A percentile compares a stretch with the other conserved stretches of the same genome.
Evolutionary conservation across 1,140 invertebrate species (phyloP).

Genomic region (Drosophila varians): DNA sequence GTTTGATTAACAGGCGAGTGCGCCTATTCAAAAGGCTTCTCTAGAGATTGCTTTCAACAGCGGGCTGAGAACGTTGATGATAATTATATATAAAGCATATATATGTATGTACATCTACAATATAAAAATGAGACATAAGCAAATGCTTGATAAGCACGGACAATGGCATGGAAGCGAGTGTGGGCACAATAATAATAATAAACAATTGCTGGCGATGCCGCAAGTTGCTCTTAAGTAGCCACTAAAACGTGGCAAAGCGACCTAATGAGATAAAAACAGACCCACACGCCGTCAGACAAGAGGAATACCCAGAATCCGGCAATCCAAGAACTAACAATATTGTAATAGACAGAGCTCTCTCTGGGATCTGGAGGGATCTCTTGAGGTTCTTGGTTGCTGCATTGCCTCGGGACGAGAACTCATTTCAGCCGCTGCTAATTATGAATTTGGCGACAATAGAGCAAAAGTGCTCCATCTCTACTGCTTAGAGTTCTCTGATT

Average conservation of each 20-base stretch:
- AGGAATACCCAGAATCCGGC: constrained; percentile 41
- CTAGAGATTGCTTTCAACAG: constrained; percentile 29
- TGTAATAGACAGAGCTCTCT: constrained; percentile 34
- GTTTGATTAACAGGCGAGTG: constrained; percentile 23
- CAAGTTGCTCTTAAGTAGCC: constrained; percentile 58
- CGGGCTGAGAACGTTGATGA: constrained; percentile 22
- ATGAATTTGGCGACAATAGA: constrained; percentile 73
- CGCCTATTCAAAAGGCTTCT: constrained; percentile 54
- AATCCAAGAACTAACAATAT: constrained; percentile 50
- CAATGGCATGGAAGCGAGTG: constrained; percentile 39
- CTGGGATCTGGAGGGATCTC: no score
- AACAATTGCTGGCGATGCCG: constrained; percentile 51
- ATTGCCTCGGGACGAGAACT: constrained; percentile 50
- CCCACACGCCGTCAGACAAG: constrained; percentile 14
- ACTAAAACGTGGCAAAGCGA: constrained; percentile 58
- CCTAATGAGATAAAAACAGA: constrained; percentile 49
- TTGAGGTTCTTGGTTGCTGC: constrained; percentile 41
- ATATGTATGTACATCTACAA: constrained; percentile 1
- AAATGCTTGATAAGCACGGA: constrained; percentile 53
- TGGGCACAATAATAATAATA: constrained; percentile 52
- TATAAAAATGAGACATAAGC: constrained; percentile 1
- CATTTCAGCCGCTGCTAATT: constrained; percentile 65
- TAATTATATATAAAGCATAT: constrained; percentile 37
- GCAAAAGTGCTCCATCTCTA: constrained; percentile 1
- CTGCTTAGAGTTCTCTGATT: constrained; percentile 3